Evolutionary conservation across 2,888 invertebrate species (phyloP).

Genomic region (Phaedon cochleariae): DNA sequence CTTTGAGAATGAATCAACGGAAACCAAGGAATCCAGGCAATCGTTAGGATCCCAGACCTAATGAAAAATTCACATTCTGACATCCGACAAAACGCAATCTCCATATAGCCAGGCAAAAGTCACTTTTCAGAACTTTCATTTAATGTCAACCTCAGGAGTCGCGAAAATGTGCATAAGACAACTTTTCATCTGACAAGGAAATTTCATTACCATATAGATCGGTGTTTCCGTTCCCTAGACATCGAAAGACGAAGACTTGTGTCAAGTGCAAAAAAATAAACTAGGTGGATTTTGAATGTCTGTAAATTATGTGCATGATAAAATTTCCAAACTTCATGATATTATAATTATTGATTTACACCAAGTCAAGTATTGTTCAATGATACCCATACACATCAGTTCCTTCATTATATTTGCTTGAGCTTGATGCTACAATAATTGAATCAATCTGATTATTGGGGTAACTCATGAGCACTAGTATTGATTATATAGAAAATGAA

Average conservation of each 20-base stretch:
- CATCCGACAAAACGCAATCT: background rate
- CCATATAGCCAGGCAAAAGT: background rate
- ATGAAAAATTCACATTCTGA: background rate
- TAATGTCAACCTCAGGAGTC: slow-evolving; percentile 18
- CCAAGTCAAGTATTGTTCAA: too few species aligned
- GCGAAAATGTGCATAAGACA: slow-evolving; percentile 12
- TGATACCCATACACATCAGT: too few species aligned
- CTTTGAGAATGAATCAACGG: background rate
- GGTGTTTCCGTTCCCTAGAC: slow-evolving; percentile 18
- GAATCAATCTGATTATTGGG: too few species aligned
- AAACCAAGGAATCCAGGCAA: background rate
- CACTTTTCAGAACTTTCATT: slow-evolving; percentile 10
- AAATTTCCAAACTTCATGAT: too few species aligned
- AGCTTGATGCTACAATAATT: too few species aligned
- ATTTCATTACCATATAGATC: slow-evolving; percentile 37
- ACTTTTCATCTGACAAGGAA: slow-evolving; percentile 13
- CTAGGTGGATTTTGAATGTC: slow-evolving; percentile 11
- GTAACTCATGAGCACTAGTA: too few species aligned
- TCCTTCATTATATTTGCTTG: too few species aligned
- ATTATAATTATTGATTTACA: too few species aligned
- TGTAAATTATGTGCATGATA: too few species aligned
- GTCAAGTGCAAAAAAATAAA: slow-evolving; percentile 23
- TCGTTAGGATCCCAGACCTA: background rate
- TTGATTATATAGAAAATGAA: too few species aligned
- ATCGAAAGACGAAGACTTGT: background rate